A percentile compares a stretch with the other conserved stretches of the same genome.
Evolutionary conservation across 2,113 vertebrate genomes (phyloP).

Genomic region (Chionis minor): DNA sequence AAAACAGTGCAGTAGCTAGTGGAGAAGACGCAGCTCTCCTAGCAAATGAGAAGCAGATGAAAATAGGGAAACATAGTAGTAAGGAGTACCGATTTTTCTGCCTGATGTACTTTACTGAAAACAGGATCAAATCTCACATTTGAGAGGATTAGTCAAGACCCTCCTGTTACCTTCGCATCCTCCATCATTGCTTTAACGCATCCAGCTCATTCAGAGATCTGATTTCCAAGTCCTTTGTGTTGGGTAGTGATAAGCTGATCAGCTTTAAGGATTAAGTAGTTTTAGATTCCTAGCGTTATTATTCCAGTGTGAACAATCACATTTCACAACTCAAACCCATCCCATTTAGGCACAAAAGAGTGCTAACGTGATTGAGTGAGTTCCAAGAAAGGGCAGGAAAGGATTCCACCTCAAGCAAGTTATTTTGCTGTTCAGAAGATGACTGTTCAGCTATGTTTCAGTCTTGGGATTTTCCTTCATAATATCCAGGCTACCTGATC

Average conservation of each 20-base stretch:
- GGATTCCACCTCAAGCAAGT: not conserved
- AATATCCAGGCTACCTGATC: not conserved
- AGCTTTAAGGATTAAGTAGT: constrained; percentile 3
- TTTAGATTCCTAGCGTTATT: not conserved
- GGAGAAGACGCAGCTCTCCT: not conserved
- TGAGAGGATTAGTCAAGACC: not conserved
- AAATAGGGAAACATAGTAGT: not conserved
- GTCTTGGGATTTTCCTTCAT: not conserved
- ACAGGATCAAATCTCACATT: fast-evolving
- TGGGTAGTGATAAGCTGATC: constrained; percentile 10
- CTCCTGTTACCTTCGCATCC: not conserved
- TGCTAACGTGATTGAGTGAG: not conserved
- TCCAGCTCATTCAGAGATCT: not conserved
- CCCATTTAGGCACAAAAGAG: not conserved
- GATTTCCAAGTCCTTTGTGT: not conserved
- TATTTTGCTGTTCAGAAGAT: not conserved
- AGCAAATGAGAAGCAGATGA: not conserved
- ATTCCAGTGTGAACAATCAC: not conserved
- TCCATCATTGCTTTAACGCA: not conserved
- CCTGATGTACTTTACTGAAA: not conserved
- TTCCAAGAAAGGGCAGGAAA: not conserved
- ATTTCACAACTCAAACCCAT: not conserved
- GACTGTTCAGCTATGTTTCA: not conserved
- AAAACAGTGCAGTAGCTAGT: not conserved
- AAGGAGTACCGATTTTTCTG: not conserved